Evolutionary conservation across 1,140 invertebrate genomes (phyloP), one percentile per base, ranked within the genome.

Genomic region (Tetramorium parvispinum): DNA sequence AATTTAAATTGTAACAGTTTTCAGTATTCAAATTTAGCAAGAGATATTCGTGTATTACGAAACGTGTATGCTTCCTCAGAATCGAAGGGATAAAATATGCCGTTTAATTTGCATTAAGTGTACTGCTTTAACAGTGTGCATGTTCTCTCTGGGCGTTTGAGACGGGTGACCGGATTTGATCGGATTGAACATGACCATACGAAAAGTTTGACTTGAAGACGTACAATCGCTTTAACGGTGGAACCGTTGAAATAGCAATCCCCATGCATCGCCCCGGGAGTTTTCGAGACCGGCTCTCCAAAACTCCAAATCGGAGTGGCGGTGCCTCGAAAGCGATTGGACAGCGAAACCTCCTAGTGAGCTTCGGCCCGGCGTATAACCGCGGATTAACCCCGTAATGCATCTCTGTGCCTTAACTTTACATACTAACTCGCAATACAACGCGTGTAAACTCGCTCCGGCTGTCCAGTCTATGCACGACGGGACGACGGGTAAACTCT

Each of bases 371-470:
- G 51, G 53, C 68, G 55, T 75, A 70, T 81, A 75, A 75, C 79
- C 68, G 53, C 79, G 79, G 79, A 83, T 83, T 83, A 83, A 83
- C 79, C 79, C 43, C 68, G 79, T 83, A 83, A 83, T 83, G 79
- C 68, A 83, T 83, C 63, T 55, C 55, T 68, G 53, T 75, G 68
- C 68, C 68, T 73, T 83, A 75, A 83, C 79, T 83, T 83, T 83
- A 83, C 79, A 83, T 61, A 73, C 68, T 83, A 83, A 83, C 79
- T 83, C 27, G 68, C 53, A 83, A 83, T 55, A 75, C 79, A 75
- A 73, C 68, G 79, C 79, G 40, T 75, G 79, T 83, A 83, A 83
- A 83, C 68, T 83, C 40, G 53, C 51, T 55, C 6, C 24, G 40
- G 51, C 70, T 83, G 53, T 83, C 68, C 79, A 21, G 46, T 55